These are phyloP conservation scores for Brachionus koreanus DNA, from an alignment of 1,140 invertebrate genomes.

Conservation along the genomic window DNA sequence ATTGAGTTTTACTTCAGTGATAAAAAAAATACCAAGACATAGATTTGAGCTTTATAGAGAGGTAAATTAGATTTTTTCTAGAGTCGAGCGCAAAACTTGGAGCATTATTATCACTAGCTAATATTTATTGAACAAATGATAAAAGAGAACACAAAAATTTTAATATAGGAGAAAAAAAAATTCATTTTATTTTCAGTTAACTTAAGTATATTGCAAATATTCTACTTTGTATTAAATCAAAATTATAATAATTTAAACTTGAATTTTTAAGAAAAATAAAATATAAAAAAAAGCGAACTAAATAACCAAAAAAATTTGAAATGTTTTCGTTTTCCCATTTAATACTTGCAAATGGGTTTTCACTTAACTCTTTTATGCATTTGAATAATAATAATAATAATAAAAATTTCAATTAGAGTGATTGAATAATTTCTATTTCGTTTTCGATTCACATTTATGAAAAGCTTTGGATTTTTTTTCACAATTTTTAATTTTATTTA, in stretches of 20 bases:
- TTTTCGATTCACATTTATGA: conserved; percentile 20
- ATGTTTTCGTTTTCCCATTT: conserved; percentile 30
- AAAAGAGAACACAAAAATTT: neutral
- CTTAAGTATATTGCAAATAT: neutral
- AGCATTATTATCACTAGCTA: neutral
- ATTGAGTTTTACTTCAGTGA: neutral
- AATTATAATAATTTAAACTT: conserved; percentile 12
- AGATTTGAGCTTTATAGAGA: neutral
- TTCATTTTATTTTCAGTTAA: neutral
- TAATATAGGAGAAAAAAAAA: neutral
- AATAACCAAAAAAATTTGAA: conserved; percentile 6
- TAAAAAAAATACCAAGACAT: neutral
- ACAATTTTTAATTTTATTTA: neutral
- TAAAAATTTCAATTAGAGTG: neutral
- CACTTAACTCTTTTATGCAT: conserved; percentile 2
- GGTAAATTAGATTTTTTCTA: neutral
- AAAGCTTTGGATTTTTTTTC: neutral
- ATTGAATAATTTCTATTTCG: conserved; percentile 8
- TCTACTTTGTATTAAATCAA: neutral
- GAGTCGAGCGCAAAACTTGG: neutral
- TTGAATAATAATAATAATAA: neutral
- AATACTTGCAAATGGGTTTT: conserved; percentile 19
- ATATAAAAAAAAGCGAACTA: conserved; percentile 1
- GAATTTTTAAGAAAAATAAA: conserved; percentile 3
- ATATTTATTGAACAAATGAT: neutral